These are phyloP conservation scores for Beroe forskalii DNA, from an alignment of 37 sponge, comb jelly and placozoan species.

Conservation along the genomic window DNA sequence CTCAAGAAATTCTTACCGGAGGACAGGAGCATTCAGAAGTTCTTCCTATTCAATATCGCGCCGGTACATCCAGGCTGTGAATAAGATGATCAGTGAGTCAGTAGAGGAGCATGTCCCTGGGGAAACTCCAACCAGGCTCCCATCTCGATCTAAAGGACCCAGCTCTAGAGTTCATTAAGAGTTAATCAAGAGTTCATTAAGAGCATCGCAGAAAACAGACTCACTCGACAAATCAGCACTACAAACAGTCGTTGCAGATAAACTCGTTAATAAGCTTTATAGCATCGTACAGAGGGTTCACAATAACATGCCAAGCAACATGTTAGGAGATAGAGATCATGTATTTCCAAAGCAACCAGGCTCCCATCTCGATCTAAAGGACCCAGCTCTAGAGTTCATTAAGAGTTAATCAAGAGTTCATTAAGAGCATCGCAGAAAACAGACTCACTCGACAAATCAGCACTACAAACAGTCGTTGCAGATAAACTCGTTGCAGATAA, in stretches of 20 bases:
- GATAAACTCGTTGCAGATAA: background rate
- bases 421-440: conserved; percentile 48
- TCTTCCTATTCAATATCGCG: conserved; percentile 82
- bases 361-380: too few species aligned
- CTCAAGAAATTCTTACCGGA: conserved; percentile 83
- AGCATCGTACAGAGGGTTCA: conserved; percentile 63
- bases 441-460: background rate
- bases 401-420: too few species aligned
- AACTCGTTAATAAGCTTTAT: conserved; percentile 13
- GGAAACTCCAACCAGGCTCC: conserved; percentile 71
- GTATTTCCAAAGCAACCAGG: conserved; percentile 49
- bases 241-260: conserved; percentile 8
- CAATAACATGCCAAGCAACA: conserved; percentile 43
- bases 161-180: too few species aligned
- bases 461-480: background rate
- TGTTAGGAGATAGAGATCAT: conserved; percentile 35
- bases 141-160: too few species aligned
- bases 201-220: conserved; percentile 58
- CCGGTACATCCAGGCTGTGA: conserved; percentile 77
- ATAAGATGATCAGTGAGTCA: conserved; percentile 24
- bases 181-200: too few species aligned
- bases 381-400: too few species aligned
- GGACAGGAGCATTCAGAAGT: conserved; percentile 81
- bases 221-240: background rate
- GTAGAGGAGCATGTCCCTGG: conserved; percentile 69